phyloP scores from a whole-genome alignment of 1,140 invertebrate genomes.

The Drosophila nasuta region DNA sequence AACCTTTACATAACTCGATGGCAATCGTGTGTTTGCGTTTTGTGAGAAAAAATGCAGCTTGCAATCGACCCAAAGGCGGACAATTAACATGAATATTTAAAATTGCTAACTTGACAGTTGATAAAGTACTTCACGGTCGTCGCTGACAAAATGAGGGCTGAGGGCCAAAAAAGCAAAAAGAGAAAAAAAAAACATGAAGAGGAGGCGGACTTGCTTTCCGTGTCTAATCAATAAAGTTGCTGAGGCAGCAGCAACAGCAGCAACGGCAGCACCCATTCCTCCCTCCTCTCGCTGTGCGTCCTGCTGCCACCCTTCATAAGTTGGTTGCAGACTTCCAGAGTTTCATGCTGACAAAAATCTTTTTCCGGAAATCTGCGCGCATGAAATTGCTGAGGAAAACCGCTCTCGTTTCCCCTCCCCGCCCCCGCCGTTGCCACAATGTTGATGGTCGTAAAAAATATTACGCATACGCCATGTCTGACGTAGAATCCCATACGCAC shows the following conservation, averaged over 20 bases:
- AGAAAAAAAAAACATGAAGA: not conserved
- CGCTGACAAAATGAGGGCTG: constrained; percentile 23
- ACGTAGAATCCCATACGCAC: constrained; percentile 42
- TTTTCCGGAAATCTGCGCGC: constrained; percentile 62
- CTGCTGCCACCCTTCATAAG: not conserved
- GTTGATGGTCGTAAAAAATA: constrained; percentile 76
- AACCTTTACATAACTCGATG: not conserved
- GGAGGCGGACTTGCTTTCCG: constrained; percentile 12
- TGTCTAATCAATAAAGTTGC: constrained; percentile 78
- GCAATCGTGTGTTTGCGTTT: constrained; percentile 4
- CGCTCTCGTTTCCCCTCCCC: not conserved
- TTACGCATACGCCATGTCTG: constrained; percentile 78
- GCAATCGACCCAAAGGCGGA: constrained; percentile 56
- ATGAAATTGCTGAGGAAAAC: constrained; percentile 58
- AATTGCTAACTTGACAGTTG: constrained; percentile 60
- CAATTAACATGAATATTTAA: constrained; percentile 76
- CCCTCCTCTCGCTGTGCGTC: not conserved
- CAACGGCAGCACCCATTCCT: not conserved
- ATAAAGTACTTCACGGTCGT: constrained; percentile 30
- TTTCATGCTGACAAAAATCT: constrained; percentile 77
- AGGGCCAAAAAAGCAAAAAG: not conserved
- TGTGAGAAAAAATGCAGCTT: constrained; percentile 70
- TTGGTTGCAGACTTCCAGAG: constrained; percentile 40
- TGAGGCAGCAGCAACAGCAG: constrained; percentile 51
- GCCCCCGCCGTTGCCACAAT: constrained; percentile 17